These are phyloP conservation scores for Cyprinus carpio DNA, from an alignment of 2,113 vertebrate genomes.

Conservation along the genomic window DNA sequence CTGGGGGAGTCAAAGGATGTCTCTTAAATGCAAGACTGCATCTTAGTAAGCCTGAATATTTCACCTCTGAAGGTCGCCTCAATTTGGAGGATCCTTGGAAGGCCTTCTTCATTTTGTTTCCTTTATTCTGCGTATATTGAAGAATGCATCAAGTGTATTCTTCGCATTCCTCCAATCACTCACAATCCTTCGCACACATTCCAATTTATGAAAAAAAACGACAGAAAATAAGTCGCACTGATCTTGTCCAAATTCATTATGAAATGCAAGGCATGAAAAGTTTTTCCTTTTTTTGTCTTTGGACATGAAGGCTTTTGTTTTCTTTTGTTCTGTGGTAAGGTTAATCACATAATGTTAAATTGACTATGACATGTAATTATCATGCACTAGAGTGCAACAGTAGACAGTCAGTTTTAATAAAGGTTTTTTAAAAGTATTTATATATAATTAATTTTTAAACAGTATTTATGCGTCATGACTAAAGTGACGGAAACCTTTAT, in stretches of 20 bases:
- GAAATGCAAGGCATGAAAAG: neutral
- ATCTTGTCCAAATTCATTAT: neutral
- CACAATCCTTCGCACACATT: neutral
- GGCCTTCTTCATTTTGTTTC: neutral
- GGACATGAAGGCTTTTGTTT: neutral
- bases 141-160: neutral
- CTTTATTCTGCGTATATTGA: neutral
- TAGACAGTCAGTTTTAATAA: neutral
- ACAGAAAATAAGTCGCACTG: neutral
- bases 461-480: neutral
- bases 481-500: no score
- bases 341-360: neutral
- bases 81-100: neutral
- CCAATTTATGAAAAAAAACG: neutral
- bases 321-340: neutral
- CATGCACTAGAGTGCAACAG: neutral
- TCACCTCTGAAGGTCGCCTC: neutral
- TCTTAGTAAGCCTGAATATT: neutral
- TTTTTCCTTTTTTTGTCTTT: neutral
- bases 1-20: neutral
- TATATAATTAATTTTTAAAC: neutral
- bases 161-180: neutral
- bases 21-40: neutral
- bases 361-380: neutral
- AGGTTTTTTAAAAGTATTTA: no score